These are phyloP conservation scores for Himalopsyche phryganea DNA, from an alignment of 1,140 invertebrate species.

Conservation along the genomic window DNA sequence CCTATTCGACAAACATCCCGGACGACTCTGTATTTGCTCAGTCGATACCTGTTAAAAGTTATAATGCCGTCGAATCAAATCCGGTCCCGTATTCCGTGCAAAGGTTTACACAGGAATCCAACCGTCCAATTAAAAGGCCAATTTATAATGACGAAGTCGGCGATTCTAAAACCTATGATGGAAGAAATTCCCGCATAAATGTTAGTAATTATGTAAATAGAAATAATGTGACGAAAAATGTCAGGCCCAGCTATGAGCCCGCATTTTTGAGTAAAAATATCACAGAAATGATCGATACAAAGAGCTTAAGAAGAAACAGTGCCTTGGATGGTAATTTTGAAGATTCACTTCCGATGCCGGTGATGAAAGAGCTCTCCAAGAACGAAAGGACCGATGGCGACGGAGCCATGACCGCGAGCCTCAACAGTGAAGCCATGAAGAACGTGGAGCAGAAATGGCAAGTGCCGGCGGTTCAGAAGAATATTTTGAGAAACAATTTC, in stretches of 20 bases:
- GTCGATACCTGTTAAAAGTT: conserved; percentile 29
- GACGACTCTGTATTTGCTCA: conserved; percentile 42
- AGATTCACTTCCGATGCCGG: conserved; percentile 50
- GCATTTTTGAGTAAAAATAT: conserved; percentile 33
- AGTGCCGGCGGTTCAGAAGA: conserved; percentile 55
- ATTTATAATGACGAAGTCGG: neutral
- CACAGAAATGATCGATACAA: conserved; percentile 30
- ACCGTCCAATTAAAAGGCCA: neutral
- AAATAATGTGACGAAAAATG: conserved; percentile 18
- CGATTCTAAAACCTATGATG: neutral
- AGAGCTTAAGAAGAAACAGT: conserved; percentile 15
- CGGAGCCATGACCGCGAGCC: conserved; percentile 13
- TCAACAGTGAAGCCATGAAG: conserved; percentile 47
- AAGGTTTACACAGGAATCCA: conserved; percentile 12
- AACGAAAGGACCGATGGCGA: conserved; percentile 32
- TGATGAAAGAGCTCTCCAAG: conserved; percentile 44
- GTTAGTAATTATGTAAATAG: neutral
- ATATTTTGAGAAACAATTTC: conserved; percentile 50
- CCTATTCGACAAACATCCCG: conserved; percentile 43
- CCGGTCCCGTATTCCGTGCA: neutral
- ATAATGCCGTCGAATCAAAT: conserved; percentile 9
- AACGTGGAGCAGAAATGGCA: conserved; percentile 53
- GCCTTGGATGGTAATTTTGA: conserved; percentile 36
- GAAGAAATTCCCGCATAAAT: too few species aligned
- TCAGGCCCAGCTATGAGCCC: conserved; percentile 30